Evolutionary conservation across 1,140 invertebrate genomes (phyloP).

Genomic region (Heliconius melpomene): DNA sequence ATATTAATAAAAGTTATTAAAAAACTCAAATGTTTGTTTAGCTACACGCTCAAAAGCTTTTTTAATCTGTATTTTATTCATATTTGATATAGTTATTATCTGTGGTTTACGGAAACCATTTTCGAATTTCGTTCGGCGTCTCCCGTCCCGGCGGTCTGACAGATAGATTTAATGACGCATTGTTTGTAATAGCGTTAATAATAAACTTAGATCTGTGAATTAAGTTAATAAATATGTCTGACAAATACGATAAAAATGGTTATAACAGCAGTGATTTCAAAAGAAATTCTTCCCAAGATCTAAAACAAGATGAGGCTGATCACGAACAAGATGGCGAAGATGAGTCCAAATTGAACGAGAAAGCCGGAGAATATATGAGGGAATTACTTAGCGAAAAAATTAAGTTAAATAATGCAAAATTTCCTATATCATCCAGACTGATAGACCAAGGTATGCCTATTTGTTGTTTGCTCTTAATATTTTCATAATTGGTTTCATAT

Average conservation of each 20-base stretch:
- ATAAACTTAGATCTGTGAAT: conserved; percentile 7
- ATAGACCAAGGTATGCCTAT: conserved; percentile 85
- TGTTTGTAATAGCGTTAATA: conserved; percentile 5
- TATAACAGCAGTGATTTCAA: conserved; percentile 83
- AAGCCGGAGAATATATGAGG: conserved; percentile 88
- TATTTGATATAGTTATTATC: background rate
- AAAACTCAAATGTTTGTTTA: too few species aligned
- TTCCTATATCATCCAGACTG: conserved; percentile 85
- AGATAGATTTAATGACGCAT: background rate
- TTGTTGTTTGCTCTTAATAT: conserved; percentile 15
- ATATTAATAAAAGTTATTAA: too few species aligned
- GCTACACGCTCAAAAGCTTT: background rate
- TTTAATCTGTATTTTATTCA: background rate
- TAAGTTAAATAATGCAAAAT: conserved; percentile 85
- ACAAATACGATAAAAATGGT: conserved; percentile 74
- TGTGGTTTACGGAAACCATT: background rate
- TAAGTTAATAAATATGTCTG: conserved; percentile 48
- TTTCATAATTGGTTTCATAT: background rate
- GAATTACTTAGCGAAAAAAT: conserved; percentile 89
- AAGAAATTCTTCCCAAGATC: conserved; percentile 68
- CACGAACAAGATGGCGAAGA: conserved; percentile 80
- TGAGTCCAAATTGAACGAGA: conserved; percentile 81
- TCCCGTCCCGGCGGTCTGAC: background rate
- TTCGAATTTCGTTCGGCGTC: background rate
- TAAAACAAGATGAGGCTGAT: conserved; percentile 37